phyloP scores from a whole-genome alignment of 2,888 invertebrate genomes.

The Trypoxylon attenuatum region DNA sequence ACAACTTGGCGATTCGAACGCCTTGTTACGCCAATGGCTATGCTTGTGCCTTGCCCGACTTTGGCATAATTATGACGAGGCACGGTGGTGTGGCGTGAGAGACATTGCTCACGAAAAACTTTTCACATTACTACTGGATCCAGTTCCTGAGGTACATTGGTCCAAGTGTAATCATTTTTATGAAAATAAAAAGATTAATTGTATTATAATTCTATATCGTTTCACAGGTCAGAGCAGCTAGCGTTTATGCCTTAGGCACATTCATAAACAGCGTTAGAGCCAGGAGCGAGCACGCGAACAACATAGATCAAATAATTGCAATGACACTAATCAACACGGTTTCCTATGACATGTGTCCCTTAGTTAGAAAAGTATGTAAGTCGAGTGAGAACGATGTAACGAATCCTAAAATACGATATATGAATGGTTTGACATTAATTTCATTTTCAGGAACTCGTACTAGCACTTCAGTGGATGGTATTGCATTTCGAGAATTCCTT shows the following conservation, averaged over 20 bases:
- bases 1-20: slow-evolving; percentile 84
- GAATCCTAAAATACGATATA: too few relatives aligned
- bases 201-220: slow-evolving; percentile 10
- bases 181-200: neutral
- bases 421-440: too few relatives aligned
- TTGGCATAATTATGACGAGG: slow-evolving; percentile 92
- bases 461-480: slow-evolving; percentile 91
- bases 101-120: slow-evolving; percentile 98
- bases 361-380: slow-evolving; percentile 83
- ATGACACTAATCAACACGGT: slow-evolving; percentile 88
- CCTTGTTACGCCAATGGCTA: slow-evolving; percentile 88
- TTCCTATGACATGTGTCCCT: slow-evolving; percentile 88
- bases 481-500: slow-evolving; percentile 92
- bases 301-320: slow-evolving; percentile 94
- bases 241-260: slow-evolving; percentile 95
- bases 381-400: too few relatives aligned
- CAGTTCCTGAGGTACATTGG: slow-evolving; percentile 88
- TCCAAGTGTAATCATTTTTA: slow-evolving; percentile 14
- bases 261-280: slow-evolving; percentile 90
- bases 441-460: slow-evolving; percentile 84
- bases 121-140: slow-evolving; percentile 85
- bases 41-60: slow-evolving; percentile 92
- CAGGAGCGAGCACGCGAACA: slow-evolving; percentile 94
- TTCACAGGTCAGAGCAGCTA: slow-evolving; percentile 88
- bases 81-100: slow-evolving; percentile 95